Evolutionary conservation across 1,140 invertebrate species (phyloP), one percentile per base, ranked within the genome.

Genomic region (Teleopsis dalmanni): DNA sequence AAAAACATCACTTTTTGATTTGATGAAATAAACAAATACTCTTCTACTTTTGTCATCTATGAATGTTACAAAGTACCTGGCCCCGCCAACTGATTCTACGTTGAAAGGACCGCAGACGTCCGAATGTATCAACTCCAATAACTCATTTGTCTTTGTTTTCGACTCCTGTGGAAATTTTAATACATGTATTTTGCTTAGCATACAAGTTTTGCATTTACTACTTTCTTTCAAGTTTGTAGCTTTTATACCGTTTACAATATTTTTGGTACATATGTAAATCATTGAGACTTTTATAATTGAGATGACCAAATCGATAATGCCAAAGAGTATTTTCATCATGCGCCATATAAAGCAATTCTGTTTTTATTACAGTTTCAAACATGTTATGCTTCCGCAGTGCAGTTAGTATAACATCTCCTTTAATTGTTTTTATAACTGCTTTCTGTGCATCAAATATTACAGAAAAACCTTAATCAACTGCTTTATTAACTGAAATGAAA

Each of bases 61-160:
- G 44, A 74, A 66, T 5, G 69, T 61, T n/a, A 74, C 48, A 50
- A 72, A 67, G 52, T 73, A 75, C 34, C 56, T 56, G 3, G 51
- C 55, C 10, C 60, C 62, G 21, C 69, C 62, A 14, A 58, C 19
- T 34, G 65, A 72, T n/a, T 19, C 18, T 4, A 55, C 58, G n/a
- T n/a, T 60, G 65, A 72, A 70, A 40, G 67, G 71, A 48, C 73
- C 71, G 57, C 66, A 72, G 7, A 73, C 37, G 56, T 74, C 71
- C 2, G 61, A 49, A 54, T 74, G 68, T 6, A 73, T 49, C 45
- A 71, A 33, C 29, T 71, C 59, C 19, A 70, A 52, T 21, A 56
- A 33, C 41, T 58, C 42, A 7, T 56, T 58, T 41, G 57, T 50
- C 31, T 55, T 48, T 7, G 52, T 52, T 43, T 47, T 48, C 13